Percentiles rank a stretch among this genome's conserved stretches.
phyloP scores from a whole-genome alignment of 2,113 vertebrate genomes.

The Chelonoidis abingdonii region DNA sequence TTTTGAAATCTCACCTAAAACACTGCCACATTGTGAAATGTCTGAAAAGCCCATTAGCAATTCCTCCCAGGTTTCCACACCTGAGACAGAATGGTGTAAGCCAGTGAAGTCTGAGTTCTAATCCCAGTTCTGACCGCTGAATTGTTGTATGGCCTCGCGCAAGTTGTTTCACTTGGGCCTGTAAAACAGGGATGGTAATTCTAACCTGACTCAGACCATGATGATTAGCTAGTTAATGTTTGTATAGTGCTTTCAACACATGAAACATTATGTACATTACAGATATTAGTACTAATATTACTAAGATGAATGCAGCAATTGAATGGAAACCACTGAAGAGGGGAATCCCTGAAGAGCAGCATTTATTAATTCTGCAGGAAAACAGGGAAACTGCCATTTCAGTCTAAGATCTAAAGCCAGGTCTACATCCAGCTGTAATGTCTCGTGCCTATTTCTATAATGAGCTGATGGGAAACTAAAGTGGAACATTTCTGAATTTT shows the following conservation, averaged over 20 bases:
- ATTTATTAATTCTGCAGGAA: not conserved
- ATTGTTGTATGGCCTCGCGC: slow-evolving; percentile 65
- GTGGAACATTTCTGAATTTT: not conserved
- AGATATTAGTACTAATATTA: slow-evolving; percentile 28
- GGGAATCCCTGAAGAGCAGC: not conserved
- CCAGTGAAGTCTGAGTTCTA: slow-evolving; percentile 21
- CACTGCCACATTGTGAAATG: not conserved
- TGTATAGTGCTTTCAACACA: slow-evolving; percentile 31
- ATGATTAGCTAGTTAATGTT: slow-evolving; percentile 28
- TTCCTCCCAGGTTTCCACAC: not conserved
- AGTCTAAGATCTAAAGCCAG: not conserved
- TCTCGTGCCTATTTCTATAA: not conserved
- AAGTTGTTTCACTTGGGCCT: slow-evolving; percentile 53
- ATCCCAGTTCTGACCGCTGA: slow-evolving; percentile 52
- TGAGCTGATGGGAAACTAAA: not conserved
- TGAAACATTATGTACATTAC: not conserved
- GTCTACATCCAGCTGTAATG: not conserved
- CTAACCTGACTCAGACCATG: slow-evolving; percentile 49
- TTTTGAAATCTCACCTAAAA: slow-evolving; percentile 44
- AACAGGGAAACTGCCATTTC: not conserved
- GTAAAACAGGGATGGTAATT: slow-evolving; percentile 59
- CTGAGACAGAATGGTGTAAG: slow-evolving; percentile 17
- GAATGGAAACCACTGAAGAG: not conserved
- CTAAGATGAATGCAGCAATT: not conserved
- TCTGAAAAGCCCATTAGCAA: slow-evolving; percentile 1